Evolutionary conservation across 2,797 vertebrate species (phyloP), one percentile per base, ranked within the genome.

Genomic region (Pelobates cultripes): DNA sequence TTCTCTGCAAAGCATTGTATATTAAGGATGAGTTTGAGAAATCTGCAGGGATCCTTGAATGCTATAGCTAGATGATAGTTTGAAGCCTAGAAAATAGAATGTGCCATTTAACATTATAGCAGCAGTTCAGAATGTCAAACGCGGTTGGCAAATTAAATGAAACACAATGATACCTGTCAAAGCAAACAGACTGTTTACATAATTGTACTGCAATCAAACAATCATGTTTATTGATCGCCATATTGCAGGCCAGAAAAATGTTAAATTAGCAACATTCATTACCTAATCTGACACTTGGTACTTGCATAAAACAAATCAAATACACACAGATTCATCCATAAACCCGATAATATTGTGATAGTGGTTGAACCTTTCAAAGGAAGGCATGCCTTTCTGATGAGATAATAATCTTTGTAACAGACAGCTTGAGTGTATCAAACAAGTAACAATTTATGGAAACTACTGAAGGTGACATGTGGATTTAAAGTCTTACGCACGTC

Each of bases 161-260:
- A 79, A 66, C 47, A 12, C 12, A 64, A 53, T 64, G 61, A 64
- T 64, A 64, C 61, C n/a, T 66, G 45, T 73, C 47, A 66, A 12
- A 60, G 12, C 71, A 13, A 72, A 72, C 70, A 72, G 45, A 72
- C 47, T 47, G 45, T 72, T 51, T 51, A 72, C 70, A 51, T 72
- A 72, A 72, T 53, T 72, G 45, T 51, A 51, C 14, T 51, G 45
- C 47, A 41, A 72, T 72, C n/a, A 72, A 72, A 72, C 45, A 72
- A 72, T 72, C 69, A 47, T 51, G 70, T 51, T 70, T 53, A 72
- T 51, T 14, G 28, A 42, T 13, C 45, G 41, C 13, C n/a, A n/a
- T 44, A 64, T 64, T 64, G 17, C 61, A 7, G 17, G 61, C 61
- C 61, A 64, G 3, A 28, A 17, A 57, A 1, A 1, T 15, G 1